Percentiles rank a stretch among this genome's conserved stretches.
Evolutionary conservation across 2,797 vertebrate species (phyloP).

Genomic region (Melanotaenia trifasciata): DNA sequence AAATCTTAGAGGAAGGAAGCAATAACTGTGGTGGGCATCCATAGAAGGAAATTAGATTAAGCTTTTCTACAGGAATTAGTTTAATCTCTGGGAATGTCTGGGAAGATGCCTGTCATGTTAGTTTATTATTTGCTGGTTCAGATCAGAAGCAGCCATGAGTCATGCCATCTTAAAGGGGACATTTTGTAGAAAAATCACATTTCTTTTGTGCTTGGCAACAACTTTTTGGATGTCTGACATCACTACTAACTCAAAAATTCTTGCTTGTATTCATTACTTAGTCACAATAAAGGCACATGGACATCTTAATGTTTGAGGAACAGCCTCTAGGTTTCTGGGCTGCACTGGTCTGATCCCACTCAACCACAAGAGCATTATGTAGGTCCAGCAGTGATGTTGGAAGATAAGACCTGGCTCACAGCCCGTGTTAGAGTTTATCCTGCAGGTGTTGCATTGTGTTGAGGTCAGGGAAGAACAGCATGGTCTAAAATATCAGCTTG

Average conservation of each 20-base stretch:
- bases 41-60: neutral
- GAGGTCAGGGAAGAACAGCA: conserved; percentile 1
- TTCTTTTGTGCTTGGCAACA: no score
- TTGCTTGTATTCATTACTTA: neutral
- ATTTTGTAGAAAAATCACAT: no score
- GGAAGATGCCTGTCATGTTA: neutral
- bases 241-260: no score
- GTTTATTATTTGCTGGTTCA: neutral
- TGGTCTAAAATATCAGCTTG: neutral
- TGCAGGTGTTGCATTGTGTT: conserved; percentile 4
- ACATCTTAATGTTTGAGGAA: neutral
- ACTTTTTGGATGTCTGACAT: no score
- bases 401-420: conserved; percentile 8
- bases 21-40: neutral
- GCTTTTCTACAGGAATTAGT: neutral
- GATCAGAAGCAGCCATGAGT: neutral
- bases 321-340: neutral
- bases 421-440: neutral
- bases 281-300: neutral
- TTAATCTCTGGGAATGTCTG: neutral
- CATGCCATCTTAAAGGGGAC: neutral
- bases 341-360: conserved; percentile 11
- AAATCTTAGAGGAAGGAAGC: neutral
- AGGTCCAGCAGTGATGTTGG: conserved; percentile 11
- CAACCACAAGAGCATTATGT: conserved; percentile 4